Conservation (phyloP, 2,113 vertebrate genomes). For the Engystomops pustulosus region DNA sequence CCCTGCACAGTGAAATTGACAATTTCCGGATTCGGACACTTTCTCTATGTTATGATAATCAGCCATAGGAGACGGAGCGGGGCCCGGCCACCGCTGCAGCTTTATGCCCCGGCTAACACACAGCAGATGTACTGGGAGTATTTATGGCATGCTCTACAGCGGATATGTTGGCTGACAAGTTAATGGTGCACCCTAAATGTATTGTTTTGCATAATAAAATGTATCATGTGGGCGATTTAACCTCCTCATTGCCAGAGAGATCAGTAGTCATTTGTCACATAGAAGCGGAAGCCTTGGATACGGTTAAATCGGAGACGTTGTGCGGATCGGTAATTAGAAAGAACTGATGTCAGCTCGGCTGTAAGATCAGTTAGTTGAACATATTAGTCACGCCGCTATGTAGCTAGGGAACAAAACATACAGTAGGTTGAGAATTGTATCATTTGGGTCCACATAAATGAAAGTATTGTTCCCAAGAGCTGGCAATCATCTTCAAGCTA, state of each 20-base stretch:
- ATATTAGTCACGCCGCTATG: background rate
- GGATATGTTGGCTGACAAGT: conserved; percentile 49
- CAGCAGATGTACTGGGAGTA: conserved; percentile 52
- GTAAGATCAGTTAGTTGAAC: background rate
- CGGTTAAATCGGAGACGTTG: background rate
- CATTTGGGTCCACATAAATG: background rate
- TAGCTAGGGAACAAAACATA: background rate
- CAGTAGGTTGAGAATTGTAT: background rate
- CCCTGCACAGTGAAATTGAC: conserved; percentile 15
- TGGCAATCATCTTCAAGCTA: too few species aligned
- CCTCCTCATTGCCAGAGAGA: background rate
- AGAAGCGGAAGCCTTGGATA: background rate
- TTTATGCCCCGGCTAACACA: conserved; percentile 14
- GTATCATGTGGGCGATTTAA: conserved; percentile 48
- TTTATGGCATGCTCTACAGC: conserved; percentile 53
- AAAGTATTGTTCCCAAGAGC: background rate
- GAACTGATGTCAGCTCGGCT: background rate
- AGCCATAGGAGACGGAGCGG: conserved; percentile 21
- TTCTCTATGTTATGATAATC: conserved; percentile 38
- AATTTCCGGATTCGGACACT: conserved; percentile 39
- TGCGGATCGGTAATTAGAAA: background rate
- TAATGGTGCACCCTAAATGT: conserved; percentile 48
- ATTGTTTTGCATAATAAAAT: conserved; percentile 54
- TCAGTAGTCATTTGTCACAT: background rate
- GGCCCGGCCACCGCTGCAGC: conserved; percentile 21